Evolutionary conservation across 1,140 invertebrate species (phyloP).

Genomic region (Euura lappo): DNA sequence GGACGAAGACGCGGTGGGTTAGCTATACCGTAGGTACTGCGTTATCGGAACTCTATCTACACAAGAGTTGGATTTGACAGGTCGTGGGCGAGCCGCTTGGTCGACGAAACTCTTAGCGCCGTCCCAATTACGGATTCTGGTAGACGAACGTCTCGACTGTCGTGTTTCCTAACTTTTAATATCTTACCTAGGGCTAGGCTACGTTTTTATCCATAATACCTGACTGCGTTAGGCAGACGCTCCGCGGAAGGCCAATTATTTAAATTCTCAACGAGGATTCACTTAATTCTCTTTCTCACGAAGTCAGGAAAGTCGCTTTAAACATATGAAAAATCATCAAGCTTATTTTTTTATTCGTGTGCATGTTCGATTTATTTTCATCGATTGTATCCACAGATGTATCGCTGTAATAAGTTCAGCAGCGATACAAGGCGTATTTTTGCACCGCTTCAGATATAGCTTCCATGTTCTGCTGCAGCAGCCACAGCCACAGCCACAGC

Average conservation of each 20-base stretch:
- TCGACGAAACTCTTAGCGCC: neutral
- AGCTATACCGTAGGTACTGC: no score
- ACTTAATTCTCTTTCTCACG: neutral
- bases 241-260: no score
- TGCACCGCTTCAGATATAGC: neutral
- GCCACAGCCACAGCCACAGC: no score
- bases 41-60: neutral
- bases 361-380: neutral
- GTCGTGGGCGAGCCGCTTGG: neutral
- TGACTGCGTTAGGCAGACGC: no score
- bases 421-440: neutral
- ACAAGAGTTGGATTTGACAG: neutral
- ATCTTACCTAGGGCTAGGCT: neutral
- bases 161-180: neutral
- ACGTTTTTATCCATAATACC: no score
- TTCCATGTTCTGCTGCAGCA: neutral
- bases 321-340: neutral
- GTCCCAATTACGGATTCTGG: neutral
- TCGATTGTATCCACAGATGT: neutral
- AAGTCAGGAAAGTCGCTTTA: no score
- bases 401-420: neutral
- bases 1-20: no score
- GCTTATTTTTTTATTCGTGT: neutral
- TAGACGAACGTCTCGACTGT: neutral
- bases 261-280: neutral